Conservation (phyloP, 1,140 invertebrate genomes). For the Ladona fulva region DNA sequence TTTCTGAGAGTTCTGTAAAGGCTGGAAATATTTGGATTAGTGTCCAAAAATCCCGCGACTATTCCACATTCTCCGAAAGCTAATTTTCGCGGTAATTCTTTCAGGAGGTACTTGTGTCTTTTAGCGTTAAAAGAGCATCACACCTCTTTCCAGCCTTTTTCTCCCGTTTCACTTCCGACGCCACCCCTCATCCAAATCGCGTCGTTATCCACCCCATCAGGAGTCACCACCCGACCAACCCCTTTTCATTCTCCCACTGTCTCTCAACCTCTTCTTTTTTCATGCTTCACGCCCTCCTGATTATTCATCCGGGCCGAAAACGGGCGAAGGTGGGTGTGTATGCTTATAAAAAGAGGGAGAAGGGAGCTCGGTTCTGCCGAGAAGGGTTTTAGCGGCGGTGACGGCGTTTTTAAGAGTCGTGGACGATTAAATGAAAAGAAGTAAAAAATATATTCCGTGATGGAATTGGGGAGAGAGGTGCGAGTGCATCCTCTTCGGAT, state of each 20-base stretch:
- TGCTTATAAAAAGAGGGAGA: neutral
- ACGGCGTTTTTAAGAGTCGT: neutral
- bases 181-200: neutral
- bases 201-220: neutral
- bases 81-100: too few species aligned
- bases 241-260: neutral
- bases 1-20: too few species aligned
- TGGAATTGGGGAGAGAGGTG: neutral
- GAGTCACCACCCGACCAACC: neutral
- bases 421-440: neutral
- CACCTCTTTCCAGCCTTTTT: too few species aligned
- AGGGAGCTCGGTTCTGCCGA: neutral
- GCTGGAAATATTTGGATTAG: too few species aligned
- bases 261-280: neutral
- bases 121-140: too few species aligned
- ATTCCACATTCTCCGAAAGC: too few species aligned
- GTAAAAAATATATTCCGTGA: neutral
- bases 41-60: too few species aligned
- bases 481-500: neutral
- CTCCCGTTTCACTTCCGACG: neutral
- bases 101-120: too few species aligned
- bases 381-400: neutral
- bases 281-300: conserved; percentile 1
- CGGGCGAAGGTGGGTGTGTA: neutral
- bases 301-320: neutral